A percentile compares a stretch with the other conserved stretches of the same genome.
phyloP scores from a whole-genome alignment of 2,113 vertebrate genomes.

The Gallinago media region DNA sequence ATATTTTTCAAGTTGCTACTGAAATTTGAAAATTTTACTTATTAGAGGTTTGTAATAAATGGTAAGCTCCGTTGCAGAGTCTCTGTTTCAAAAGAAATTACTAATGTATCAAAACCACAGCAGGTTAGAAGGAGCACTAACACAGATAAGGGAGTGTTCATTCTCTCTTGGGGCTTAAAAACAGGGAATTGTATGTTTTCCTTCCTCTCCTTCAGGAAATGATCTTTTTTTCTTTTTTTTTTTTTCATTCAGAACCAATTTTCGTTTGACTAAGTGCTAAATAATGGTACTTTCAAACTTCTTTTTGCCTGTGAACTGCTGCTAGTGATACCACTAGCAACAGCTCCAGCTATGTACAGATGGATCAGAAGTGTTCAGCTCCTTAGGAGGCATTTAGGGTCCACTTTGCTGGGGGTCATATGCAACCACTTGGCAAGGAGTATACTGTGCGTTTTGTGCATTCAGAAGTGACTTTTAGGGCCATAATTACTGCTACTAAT shows the following conservation, averaged over 20 bases:
- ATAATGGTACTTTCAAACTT: not conserved
- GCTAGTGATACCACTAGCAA: not conserved
- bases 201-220: not conserved
- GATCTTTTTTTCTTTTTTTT: not conserved
- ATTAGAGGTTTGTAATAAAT: not conserved
- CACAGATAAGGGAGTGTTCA: not conserved
- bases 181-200: not conserved
- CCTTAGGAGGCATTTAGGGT: not conserved
- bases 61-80: not conserved
- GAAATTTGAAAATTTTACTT: not conserved
- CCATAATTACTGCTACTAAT: not conserved
- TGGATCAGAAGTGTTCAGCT: not conserved
- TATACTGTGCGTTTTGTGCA: not conserved
- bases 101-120: not conserved
- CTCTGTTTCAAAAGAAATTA: not conserved
- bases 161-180: not conserved
- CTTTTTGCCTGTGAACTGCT: not conserved
- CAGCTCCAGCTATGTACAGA: not conserved
- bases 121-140: not conserved
- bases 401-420: not conserved
- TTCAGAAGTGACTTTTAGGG: not conserved
- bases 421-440: not conserved
- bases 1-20: not conserved
- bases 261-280: not conserved
- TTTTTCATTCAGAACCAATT: not conserved